Evolutionary conservation across 2,797 vertebrate genomes (phyloP).

Genomic region (Chrosomus eos): DNA sequence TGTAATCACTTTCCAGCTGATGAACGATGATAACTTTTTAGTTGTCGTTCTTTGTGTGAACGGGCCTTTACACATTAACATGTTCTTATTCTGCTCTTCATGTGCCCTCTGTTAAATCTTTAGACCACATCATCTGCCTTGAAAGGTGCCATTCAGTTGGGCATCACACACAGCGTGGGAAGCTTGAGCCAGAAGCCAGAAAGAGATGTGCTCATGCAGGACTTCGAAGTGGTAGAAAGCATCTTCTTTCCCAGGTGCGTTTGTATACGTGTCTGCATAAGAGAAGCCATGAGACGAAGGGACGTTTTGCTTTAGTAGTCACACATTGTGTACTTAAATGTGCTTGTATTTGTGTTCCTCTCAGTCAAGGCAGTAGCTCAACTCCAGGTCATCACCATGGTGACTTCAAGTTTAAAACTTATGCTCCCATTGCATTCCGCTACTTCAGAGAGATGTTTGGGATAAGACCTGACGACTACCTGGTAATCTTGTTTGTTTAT

Average conservation of each 20-base stretch:
- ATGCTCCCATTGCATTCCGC: slow-evolving; percentile 94
- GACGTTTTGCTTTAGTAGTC: neutral
- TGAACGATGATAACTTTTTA: neutral
- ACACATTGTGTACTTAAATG: neutral
- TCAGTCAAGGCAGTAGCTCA: slow-evolving; percentile 92
- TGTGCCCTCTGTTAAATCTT: neutral
- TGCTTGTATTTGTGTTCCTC: slow-evolving; percentile 21
- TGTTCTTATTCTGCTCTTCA: neutral
- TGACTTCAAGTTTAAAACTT: slow-evolving; percentile 96
- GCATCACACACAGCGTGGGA: slow-evolving; percentile 92
- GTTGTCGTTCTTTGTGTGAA: neutral
- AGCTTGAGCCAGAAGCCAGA: slow-evolving; percentile 94
- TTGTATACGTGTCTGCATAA: neutral
- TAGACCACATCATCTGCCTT: slow-evolving; percentile 94
- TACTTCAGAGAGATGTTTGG: slow-evolving; percentile 97
- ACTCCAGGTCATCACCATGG: slow-evolving; percentile 95
- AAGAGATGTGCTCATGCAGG: slow-evolving; percentile 95
- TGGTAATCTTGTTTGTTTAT: slow-evolving; percentile 76
- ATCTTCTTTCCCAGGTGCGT: slow-evolving; percentile 91
- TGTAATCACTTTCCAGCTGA: neutral
- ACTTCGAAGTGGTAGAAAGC: slow-evolving; percentile 96
- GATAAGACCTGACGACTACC: slow-evolving; percentile 93
- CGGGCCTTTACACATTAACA: neutral
- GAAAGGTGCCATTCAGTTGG: slow-evolving; percentile 94
- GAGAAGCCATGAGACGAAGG: neutral